A percentile compares a stretch with the other conserved stretches of the same genome.
Evolutionary conservation across 2,797 vertebrate species (phyloP).

Genomic region (Percopsis omiscomaycus): DNA sequence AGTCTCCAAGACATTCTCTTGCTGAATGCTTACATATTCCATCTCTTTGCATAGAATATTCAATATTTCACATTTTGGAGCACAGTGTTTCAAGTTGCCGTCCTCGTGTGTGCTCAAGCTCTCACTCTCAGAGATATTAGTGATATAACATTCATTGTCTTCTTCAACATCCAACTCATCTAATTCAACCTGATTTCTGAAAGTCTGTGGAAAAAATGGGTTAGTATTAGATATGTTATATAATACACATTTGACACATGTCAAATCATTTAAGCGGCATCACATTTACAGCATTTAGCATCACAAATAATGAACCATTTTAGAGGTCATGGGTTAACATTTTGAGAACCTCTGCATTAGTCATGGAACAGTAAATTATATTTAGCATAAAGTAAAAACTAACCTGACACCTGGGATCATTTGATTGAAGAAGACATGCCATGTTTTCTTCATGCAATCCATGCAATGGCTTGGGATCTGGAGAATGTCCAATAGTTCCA

Average conservation of each 20-base stretch:
- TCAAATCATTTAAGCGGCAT: no score
- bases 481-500: slow-evolving; percentile 24
- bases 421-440: slow-evolving; percentile 14
- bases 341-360: no score
- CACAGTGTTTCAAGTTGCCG: slow-evolving; percentile 1
- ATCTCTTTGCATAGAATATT: slow-evolving; percentile 38
- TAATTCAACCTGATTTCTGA: slow-evolving; percentile 28
- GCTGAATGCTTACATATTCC: slow-evolving; percentile 28
- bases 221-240: no score
- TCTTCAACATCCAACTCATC: slow-evolving; percentile 20
- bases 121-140: slow-evolving; percentile 18
- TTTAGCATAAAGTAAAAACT: slow-evolving; percentile 14
- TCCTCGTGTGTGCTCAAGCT: slow-evolving; percentile 20
- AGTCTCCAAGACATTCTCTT: slow-evolving; percentile 11
- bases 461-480: slow-evolving; percentile 7
- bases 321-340: no score
- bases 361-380: not conserved
- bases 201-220: slow-evolving; percentile 51
- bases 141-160: slow-evolving; percentile 3
- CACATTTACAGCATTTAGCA: no score
- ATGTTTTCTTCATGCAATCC: slow-evolving; percentile 23
- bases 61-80: slow-evolving; percentile 24
- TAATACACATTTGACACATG: no score
- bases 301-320: no score
- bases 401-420: slow-evolving; percentile 31